These are phyloP conservation scores for Ligdia adustata DNA, from an alignment of 2,888 invertebrate genomes.

Conservation along the genomic window DNA sequence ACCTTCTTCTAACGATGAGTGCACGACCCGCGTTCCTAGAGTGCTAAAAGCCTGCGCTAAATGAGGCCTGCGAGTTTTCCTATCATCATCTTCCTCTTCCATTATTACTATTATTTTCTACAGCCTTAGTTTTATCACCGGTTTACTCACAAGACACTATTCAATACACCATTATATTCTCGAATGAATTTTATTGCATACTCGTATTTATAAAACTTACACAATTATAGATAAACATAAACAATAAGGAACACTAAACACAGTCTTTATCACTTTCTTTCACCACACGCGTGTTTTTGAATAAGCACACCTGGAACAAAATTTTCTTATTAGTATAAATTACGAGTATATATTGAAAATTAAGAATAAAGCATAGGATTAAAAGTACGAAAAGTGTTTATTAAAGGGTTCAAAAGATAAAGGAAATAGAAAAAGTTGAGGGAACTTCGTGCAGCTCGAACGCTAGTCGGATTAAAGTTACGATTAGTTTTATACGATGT, in stretches of 20 bases:
- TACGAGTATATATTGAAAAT: not conserved
- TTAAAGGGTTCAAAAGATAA: conserved; percentile 23
- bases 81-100: conserved; percentile 78
- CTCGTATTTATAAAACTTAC: conserved; percentile 64
- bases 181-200: conserved; percentile 68
- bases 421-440: conserved; percentile 28
- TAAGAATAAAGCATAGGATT: not conserved
- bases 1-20: conserved; percentile 70
- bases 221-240: conserved; percentile 64
- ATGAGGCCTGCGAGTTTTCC: conserved; percentile 63
- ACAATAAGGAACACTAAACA: conserved; percentile 79
- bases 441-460: conserved; percentile 49
- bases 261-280: conserved; percentile 81
- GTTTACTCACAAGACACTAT: conserved; percentile 59
- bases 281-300: conserved; percentile 65
- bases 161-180: conserved; percentile 66
- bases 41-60: conserved; percentile 65
- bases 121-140: conserved; percentile 49
- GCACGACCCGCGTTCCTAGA: conserved; percentile 64
- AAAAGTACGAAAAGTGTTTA: not conserved
- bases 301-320: conserved; percentile 77
- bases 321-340: conserved; percentile 28
- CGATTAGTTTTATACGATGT: conserved; percentile 11
- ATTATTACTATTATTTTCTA: conserved; percentile 57
- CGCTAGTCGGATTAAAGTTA: conserved; percentile 36